Base-by-base conservation (phyloP, 2,113 vertebrate genomes). In the Brienomyrus longianalis region DNA sequence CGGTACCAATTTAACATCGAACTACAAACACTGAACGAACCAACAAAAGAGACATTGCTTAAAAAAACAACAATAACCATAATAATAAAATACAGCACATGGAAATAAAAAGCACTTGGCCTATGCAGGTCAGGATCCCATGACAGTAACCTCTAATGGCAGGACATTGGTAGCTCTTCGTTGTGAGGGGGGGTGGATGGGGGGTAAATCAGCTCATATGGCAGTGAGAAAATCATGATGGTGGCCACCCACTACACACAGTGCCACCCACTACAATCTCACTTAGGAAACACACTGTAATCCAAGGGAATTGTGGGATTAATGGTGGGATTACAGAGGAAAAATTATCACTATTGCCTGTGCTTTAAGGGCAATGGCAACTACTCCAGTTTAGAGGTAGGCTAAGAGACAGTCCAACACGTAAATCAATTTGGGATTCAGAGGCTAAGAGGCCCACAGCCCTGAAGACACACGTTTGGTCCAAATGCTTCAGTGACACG, bases 31-130 rank as follows among this genome's bases (percentile, higher is more conserved):
- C 83, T 48, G 83, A 89, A 89, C 52, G 94, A 93, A 91, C 89
- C 91, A 93, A 93, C 94, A 95, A 96, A 96, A 93, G 96, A 95
- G 95, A 96, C 95, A 93, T 93, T 91, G 93, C 92, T 95, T 93
- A 45, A 85, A 47, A 85, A 85, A 47, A 85, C 35, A 84, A 85
- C 21, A 50, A 85, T 50, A 85, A 85, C 48, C 45, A 85, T n/a
- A 48, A 85, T 85, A n/a, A 48, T 23, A 27, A 85, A 85, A 85
- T 85, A 80, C 74, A 80, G 74, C 74, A 80, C 74, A 80, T 80
- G 74, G 13, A 80, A 43, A 80, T 80, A 19, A 70, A 62, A 27
- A 80, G 35, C 70, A 77, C 27, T 5, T 35, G 35, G 70, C 74
- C 4, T 80, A 19, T 80, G 74, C 15, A 19, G 74, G 35, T 80